These are phyloP conservation scores for Drosophila helvetica DNA, from an alignment of 2,888 invertebrate genomes.

Conservation along the genomic window DNA sequence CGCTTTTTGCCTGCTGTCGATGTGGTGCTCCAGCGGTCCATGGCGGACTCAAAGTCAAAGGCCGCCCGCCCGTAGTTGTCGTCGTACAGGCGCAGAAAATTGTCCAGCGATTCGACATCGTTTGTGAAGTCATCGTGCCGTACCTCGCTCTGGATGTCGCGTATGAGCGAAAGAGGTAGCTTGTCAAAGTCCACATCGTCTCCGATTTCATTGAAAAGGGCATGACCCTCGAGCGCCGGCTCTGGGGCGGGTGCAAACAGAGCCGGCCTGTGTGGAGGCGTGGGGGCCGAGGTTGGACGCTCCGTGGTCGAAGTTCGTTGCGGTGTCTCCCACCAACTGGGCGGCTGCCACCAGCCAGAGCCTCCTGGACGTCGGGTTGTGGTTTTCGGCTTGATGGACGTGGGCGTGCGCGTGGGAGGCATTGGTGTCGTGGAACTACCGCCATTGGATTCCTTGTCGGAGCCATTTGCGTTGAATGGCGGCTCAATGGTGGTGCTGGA, in stretches of 20 bases:
- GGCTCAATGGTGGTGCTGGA: constrained; percentile 82
- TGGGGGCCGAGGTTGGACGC: constrained; percentile 66
- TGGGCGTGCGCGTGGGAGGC: constrained; percentile 29
- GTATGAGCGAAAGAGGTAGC: constrained; percentile 80
- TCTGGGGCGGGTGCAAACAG: constrained; percentile 72
- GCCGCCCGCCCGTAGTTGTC: constrained; percentile 82
- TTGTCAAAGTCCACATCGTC: constrained; percentile 76
- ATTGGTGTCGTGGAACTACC: constrained; percentile 17
- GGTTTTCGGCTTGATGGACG: constrained; percentile 11
- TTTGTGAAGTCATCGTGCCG: constrained; percentile 79
- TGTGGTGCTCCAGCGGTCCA: constrained; percentile 80
- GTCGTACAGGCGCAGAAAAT: constrained; percentile 83
- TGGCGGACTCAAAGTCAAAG: constrained; percentile 74
- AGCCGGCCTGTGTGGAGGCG: constrained; percentile 75
- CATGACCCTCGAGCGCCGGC: constrained; percentile 61
- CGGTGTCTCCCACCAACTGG: constrained; percentile 73
- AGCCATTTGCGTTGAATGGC: constrained; percentile 74
- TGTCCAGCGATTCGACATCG: constrained; percentile 82
- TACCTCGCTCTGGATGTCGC: constrained; percentile 81
- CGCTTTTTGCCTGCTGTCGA: constrained; percentile 83
- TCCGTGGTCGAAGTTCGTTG: constrained; percentile 66
- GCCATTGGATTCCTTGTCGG: constrained; percentile 22
- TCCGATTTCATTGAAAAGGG: constrained; percentile 70
- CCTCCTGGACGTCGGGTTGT: constrained; percentile 43
- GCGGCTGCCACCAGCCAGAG: constrained; percentile 77